Evolutionary conservation across 2,113 vertebrate genomes (phyloP), one percentile per base, ranked within the genome.

Genomic region (Anser cygnoides): DNA sequence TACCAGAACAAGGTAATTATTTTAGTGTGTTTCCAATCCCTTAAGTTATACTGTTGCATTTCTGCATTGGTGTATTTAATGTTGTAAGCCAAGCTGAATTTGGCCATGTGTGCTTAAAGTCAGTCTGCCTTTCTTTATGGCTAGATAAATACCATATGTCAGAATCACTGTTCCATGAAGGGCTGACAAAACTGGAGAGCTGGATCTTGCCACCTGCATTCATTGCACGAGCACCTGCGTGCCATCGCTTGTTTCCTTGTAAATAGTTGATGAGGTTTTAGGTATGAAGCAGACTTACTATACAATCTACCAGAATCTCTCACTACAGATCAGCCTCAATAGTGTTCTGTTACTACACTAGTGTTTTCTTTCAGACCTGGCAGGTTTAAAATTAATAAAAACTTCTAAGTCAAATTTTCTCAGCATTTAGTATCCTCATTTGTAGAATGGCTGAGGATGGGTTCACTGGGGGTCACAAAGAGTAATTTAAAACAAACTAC

Each of bases 131-230:
- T 80, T 72, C 70, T 79, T 65, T 28, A 28, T 25, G 61, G 13
- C 23, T 75, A 37, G 41, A 65, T 50, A 92, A 84, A 84, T 57
- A 25, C 35, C 59, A 3, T 16, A 18, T 80, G 73, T 71, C 49
- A 87, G 57, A 84, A 73, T 57, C 74, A 61, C 28, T 80, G 43
- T 44, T 74, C 81, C 41, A 10, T 75, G 49, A 92, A 81, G 43
- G 37, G 41, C 37, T 88, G 65, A 76, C 39, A 88, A 72, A 95
- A 75, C 73, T 26, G 13, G 22, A 75, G 33, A 68, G 23, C 12
- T 75, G 23, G 35, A n/a, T 81, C 43, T 1, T 44, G 49, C 21
- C 55, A 41, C 46, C 29, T 84, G 33, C 15, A 11, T 41, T 75
- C 13, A 22, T 41, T 71, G 33, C 14, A 11, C 21, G 59, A 66